Evolutionary conservation across 2,797 vertebrate genomes (phyloP).

Genomic region (Scyliorhinus canicula): DNA sequence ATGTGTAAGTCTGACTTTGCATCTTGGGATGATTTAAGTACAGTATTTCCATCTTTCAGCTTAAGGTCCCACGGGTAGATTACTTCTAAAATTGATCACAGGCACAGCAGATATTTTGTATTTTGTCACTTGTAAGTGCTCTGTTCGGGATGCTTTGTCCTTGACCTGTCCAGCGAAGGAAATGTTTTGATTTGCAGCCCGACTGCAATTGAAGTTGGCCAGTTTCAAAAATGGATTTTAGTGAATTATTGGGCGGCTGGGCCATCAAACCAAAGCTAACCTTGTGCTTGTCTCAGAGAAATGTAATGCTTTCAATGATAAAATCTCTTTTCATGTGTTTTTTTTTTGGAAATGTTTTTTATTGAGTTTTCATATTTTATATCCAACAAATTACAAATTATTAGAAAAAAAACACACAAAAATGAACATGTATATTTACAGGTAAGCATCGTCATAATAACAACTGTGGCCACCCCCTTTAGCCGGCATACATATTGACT

Average conservation of each 20-base stretch:
- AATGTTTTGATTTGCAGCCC: background rate
- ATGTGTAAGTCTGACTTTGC: background rate
- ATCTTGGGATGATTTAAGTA: background rate
- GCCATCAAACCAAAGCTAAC: background rate
- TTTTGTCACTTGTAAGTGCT: background rate
- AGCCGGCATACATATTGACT: too few species aligned
- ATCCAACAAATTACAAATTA: too few species aligned
- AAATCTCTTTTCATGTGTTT: conserved; percentile 13
- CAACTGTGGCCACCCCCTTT: too few species aligned
- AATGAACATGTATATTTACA: too few species aligned
- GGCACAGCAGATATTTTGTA: background rate
- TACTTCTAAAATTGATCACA: background rate
- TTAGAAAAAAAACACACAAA: too few species aligned
- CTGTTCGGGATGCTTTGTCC: background rate
- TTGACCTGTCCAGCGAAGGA: background rate
- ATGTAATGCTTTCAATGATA: background rate
- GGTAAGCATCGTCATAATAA: too few species aligned
- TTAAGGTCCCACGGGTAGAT: background rate
- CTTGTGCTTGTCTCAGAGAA: background rate
- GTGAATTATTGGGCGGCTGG: background rate
- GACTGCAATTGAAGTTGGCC: background rate
- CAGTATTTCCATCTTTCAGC: background rate
- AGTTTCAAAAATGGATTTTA: background rate
- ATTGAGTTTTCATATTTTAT: too few species aligned
- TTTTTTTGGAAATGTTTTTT: too few species aligned